Base-by-base conservation (phyloP, 2,797 vertebrate genomes). In the Toxotes lorentzi region DNA sequence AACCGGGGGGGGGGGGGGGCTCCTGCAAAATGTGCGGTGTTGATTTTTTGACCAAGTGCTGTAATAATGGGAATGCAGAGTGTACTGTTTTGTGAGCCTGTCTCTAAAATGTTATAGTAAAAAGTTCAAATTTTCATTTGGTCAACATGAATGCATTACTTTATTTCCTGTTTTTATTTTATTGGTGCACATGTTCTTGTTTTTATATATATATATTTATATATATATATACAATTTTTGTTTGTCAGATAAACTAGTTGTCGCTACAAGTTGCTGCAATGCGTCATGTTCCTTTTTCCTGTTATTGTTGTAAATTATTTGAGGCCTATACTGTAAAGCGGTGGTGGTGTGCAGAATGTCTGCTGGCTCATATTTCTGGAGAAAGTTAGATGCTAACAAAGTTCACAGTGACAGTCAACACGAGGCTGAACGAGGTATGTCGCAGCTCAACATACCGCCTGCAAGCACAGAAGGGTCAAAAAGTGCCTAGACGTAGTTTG, bases 401-500 rank as follows among this genome's bases (percentile, higher is more conserved):
- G 65, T 35, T 65, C 4, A 24, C 27, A 4, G 45, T 5, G 30
- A 9, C n/a, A 21, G 38, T 32, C 47, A 30, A 12, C 21, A 51
- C 3, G 51, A 68, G 38, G 53, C 68, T 47, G 40, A 70, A 35
- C 27, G 11, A n/a, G 8, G 68, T 51, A 41, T 19, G 35, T 79
- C 57, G 34, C 35, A 72, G 67, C 69, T 79, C 81, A 65, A 27
- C 45, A 40, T 73, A 76, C 60, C 35, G 76, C 84, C 61, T 30
- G 61, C 50, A 76, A 92, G 86, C 87, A 91, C 90, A 86, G 81
- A 69, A 70, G 34, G 85, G 81, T 76, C 76, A 89, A 82, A 92
- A 94, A 95, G 94, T 95, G 94, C 93, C 93, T 95, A 75, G 88
- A 89, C 86, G 86, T 64, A 86, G 86, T 92, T 89, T 92, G 89